phyloP scores from a whole-genome alignment of 1,140 invertebrate genomes.

The Wasmannia auropunctata region DNA sequence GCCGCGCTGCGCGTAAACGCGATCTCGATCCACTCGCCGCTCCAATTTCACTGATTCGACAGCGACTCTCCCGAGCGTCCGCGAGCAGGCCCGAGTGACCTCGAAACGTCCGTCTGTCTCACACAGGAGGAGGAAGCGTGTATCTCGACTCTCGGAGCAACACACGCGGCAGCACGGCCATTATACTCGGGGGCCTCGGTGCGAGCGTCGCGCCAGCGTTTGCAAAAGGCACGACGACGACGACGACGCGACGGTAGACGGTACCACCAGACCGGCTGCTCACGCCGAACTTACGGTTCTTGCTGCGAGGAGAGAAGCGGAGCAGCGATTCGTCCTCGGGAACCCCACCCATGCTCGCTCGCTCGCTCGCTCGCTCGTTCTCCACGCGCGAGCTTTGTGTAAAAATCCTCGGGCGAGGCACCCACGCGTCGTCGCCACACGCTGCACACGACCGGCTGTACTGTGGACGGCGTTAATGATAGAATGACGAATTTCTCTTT shows the following conservation, averaged over 20 bases:
- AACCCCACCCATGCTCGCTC: slow-evolving; percentile 56
- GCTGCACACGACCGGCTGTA: background rate
- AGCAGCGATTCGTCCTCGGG: slow-evolving; percentile 20
- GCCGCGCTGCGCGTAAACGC: background rate
- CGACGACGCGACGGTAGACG: background rate
- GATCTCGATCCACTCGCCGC: slow-evolving; percentile 15
- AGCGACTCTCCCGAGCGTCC: background rate
- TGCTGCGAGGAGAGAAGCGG: slow-evolving; percentile 9
- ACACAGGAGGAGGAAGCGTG: background rate
- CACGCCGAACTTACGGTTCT: slow-evolving; percentile 5
- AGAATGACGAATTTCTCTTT: no score
- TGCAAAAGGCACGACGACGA: slow-evolving; percentile 20
- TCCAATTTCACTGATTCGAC: slow-evolving; percentile 42
- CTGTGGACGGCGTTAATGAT: background rate
- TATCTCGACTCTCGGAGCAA: background rate
- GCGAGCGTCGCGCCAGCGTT: background rate
- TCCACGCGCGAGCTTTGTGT: background rate
- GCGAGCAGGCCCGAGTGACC: slow-evolving; percentile 31
- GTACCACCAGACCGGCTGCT: background rate
- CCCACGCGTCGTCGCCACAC: background rate
- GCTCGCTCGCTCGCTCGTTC: background rate
- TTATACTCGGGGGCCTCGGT: no score
- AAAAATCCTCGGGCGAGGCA: slow-evolving; percentile 16
- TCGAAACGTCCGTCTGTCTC: slow-evolving; percentile 37
- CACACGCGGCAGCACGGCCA: background rate